phyloP scores from a whole-genome alignment of 2,113 vertebrate genomes.

The Phasianus colchicus region DNA sequence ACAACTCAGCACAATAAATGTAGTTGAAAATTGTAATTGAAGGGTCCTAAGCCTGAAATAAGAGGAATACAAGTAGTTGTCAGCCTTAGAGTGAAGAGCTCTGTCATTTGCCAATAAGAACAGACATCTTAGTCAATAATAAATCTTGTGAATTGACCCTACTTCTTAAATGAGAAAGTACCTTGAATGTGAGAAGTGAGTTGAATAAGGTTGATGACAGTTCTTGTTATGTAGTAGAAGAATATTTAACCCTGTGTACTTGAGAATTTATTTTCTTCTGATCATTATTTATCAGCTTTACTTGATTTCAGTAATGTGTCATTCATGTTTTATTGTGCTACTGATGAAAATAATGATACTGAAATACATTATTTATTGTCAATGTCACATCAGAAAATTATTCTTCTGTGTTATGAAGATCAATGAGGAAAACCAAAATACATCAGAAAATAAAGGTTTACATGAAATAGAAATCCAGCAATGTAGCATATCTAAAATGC shows the following conservation, averaged over 20 bases:
- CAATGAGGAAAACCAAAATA: accelerated
- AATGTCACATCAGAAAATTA: background rate
- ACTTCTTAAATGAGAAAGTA: constrained; percentile 33
- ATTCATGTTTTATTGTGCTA: background rate
- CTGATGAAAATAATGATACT: background rate
- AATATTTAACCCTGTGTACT: background rate
- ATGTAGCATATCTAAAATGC: background rate
- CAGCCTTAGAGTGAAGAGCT: background rate
- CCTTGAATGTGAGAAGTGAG: background rate
- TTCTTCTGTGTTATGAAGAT: background rate
- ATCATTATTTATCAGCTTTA: background rate
- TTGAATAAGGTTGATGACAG: constrained; percentile 35
- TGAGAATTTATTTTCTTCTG: background rate
- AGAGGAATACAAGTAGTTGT: background rate
- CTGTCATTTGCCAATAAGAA: background rate
- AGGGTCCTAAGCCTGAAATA: background rate
- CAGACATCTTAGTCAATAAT: constrained; percentile 46
- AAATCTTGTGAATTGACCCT: constrained; percentile 18
- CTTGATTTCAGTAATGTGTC: background rate
- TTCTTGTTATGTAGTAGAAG: background rate
- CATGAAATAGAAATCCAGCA: background rate
- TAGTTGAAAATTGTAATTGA: background rate
- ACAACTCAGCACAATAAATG: background rate
- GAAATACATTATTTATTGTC: background rate
- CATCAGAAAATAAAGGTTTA: background rate